Evolutionary conservation across 2,888 invertebrate genomes (phyloP).

Genomic region (Ectemnius lituratus): DNA sequence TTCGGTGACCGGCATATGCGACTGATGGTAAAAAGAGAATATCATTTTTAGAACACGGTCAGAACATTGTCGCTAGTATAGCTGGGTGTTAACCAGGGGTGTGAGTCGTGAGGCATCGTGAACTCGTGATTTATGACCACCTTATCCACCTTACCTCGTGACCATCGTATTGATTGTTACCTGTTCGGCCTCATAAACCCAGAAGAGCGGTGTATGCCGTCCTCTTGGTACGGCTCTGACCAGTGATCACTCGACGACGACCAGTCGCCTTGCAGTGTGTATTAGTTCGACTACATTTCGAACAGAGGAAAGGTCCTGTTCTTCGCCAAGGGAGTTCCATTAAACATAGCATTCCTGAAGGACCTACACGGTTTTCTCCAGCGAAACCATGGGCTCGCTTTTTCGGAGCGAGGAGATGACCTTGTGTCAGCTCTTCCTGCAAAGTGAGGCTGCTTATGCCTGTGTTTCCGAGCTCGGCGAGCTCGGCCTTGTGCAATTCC

Average conservation of each 20-base stretch:
- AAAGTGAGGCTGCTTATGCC: slow-evolving; percentile 98
- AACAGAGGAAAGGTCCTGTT: slow-evolving; percentile 2
- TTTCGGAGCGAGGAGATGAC: slow-evolving; percentile 99
- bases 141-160: slow-evolving; percentile 49
- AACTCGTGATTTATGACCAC: slow-evolving; percentile 46
- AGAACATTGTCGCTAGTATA: slow-evolving; percentile 33
- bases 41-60: background rate
- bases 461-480: slow-evolving; percentile 99
- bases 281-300: background rate
- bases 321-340: background rate
- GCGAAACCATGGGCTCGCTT: slow-evolving; percentile 87
- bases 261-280: slow-evolving; percentile 3
- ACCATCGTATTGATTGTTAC: slow-evolving; percentile 52
- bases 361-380: background rate
- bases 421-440: slow-evolving; percentile 97
- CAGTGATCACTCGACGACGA: slow-evolving; percentile 10
- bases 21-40: too few relatives aligned
- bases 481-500: slow-evolving; percentile 97
- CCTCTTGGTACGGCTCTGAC: slow-evolving; percentile 5
- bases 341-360: slow-evolving; percentile 2
- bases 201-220: slow-evolving; percentile 16
- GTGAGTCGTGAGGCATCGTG: slow-evolving; percentile 16
- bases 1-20: too few relatives aligned
- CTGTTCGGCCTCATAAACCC: slow-evolving; percentile 23
- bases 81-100: slow-evolving; percentile 37